Evolutionary conservation across 2,797 vertebrate species (phyloP).

Genomic region (Menidia menidia): DNA sequence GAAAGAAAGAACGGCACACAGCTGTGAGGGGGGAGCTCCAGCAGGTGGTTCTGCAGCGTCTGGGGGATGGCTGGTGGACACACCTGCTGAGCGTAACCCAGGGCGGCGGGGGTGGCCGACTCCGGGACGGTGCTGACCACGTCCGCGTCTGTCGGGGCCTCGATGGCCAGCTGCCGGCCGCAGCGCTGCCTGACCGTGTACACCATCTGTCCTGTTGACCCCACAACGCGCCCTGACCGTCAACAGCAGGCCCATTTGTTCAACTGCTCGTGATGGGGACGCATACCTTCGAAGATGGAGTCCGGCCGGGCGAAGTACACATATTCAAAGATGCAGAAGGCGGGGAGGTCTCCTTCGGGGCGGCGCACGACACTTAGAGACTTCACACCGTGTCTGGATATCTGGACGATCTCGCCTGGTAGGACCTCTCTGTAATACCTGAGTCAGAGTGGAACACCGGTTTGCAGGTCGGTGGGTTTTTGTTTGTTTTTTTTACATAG

Average conservation of each 20-base stretch:
- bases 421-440: constrained; percentile 95
- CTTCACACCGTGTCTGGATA: constrained; percentile 90
- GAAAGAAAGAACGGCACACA: too few species aligned
- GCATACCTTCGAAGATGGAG: constrained; percentile 92
- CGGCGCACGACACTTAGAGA: constrained; percentile 89
- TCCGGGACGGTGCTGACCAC: constrained; percentile 98
- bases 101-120: constrained; percentile 96
- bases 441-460: constrained; percentile 6
- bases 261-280: neutral
- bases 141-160: constrained; percentile 95
- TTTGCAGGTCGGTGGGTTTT: neutral
- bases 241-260: neutral
- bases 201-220: constrained; percentile 94
- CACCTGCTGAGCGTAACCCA: constrained; percentile 95
- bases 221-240: neutral
- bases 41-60: fast-evolving
- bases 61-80: neutral
- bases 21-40: neutral
- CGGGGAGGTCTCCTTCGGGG: constrained; percentile 88
- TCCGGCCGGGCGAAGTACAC: constrained; percentile 99
- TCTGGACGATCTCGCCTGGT: constrained; percentile 97
- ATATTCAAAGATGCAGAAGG: constrained; percentile 99
- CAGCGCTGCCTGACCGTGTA: constrained; percentile 95
- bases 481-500: neutral
- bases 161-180: constrained; percentile 94